Percentiles rank a stretch among this genome's conserved stretches.
Conservation (phyloP, 1,140 invertebrate species). For the Philotrypesis tridentata region DNA sequence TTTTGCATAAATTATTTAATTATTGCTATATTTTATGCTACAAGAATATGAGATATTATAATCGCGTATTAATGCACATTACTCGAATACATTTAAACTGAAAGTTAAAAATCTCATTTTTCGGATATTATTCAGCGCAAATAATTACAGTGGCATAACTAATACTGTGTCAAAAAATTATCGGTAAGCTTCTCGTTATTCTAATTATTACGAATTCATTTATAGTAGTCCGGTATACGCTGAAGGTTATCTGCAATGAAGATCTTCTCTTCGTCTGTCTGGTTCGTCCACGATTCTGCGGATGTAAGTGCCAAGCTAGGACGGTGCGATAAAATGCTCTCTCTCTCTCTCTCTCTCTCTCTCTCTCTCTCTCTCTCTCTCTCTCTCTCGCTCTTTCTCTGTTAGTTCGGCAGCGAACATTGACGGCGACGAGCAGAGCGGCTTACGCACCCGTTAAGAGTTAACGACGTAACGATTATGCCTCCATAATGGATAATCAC, state of each 20-base stretch:
- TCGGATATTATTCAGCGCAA: too few relatives aligned
- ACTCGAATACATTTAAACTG: too few relatives aligned
- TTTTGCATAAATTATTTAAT: too few relatives aligned
- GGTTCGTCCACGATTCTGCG: neutral
- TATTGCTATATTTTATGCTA: too few relatives aligned
- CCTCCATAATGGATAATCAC: constrained; percentile 68
- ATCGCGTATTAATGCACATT: too few relatives aligned
- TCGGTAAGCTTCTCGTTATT: constrained; percentile 44
- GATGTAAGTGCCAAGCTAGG: constrained; percentile 26
- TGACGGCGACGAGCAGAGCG: constrained; percentile 12
- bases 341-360: constrained; percentile 15
- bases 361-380: too few relatives aligned
- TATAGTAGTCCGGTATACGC: constrained; percentile 51
- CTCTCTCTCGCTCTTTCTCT: neutral
- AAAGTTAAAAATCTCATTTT: too few relatives aligned
- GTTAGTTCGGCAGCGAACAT: neutral
- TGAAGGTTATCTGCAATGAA: neutral
- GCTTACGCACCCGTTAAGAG: constrained; percentile 63
- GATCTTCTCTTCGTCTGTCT: neutral
- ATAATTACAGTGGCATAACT: too few relatives aligned
- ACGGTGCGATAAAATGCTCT: constrained; percentile 55
- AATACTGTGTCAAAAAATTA: neutral
- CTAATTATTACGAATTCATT: constrained; percentile 54
- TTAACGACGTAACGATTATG: constrained; percentile 71
- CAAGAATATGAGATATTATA: too few relatives aligned